These are phyloP conservation scores for Drosophila ficusphila DNA, from an alignment of 1,140 invertebrate genomes.

Conservation along the genomic window DNA sequence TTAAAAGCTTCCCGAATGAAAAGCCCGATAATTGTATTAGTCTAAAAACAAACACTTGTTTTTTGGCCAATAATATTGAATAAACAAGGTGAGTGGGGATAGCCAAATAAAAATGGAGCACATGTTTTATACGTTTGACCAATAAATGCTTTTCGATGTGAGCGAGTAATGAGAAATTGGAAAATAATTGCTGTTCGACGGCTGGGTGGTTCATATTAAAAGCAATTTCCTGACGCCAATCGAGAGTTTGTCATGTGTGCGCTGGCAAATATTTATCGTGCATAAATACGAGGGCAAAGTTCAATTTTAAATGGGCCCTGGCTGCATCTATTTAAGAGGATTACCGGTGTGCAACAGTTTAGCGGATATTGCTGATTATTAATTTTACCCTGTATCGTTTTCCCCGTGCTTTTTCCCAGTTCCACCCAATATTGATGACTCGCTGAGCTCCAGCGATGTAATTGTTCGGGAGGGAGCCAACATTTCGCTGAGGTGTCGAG, in stretches of 20 bases:
- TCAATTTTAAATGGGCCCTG: conserved; percentile 42
- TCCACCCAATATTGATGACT: conserved; percentile 95
- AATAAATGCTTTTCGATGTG: conserved; percentile 21
- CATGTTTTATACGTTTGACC: not conserved
- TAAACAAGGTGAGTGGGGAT: not conserved
- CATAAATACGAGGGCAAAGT: conserved; percentile 33
- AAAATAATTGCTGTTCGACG: conserved; percentile 28
- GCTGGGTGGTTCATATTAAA: conserved; percentile 23
- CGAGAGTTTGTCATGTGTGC: not conserved
- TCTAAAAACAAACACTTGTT: conserved; percentile 1
- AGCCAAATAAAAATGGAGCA: conserved; percentile 3
- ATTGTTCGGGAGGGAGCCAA: conserved; percentile 96
- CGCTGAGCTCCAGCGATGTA: conserved; percentile 94
- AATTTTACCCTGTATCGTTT: conserved; percentile 70
- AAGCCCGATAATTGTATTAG: conserved; percentile 15
- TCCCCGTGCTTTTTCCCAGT: conserved; percentile 86
- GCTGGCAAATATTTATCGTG: conserved; percentile 33
- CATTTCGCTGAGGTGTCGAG: conserved; percentile 93
- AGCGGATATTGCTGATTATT: conserved; percentile 25
- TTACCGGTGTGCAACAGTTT: conserved; percentile 35
- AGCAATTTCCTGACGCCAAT: conserved; percentile 49
- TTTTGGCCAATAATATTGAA: conserved; percentile 3
- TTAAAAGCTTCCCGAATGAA: not conserved
- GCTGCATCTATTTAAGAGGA: conserved; percentile 51
- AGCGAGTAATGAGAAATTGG: conserved; percentile 32